A percentile compares a stretch with the other conserved stretches of the same genome.
These are phyloP conservation scores for Micronycteris hirsuta DNA, from an alignment of 2,113 vertebrate genomes.

Conservation along the genomic window DNA sequence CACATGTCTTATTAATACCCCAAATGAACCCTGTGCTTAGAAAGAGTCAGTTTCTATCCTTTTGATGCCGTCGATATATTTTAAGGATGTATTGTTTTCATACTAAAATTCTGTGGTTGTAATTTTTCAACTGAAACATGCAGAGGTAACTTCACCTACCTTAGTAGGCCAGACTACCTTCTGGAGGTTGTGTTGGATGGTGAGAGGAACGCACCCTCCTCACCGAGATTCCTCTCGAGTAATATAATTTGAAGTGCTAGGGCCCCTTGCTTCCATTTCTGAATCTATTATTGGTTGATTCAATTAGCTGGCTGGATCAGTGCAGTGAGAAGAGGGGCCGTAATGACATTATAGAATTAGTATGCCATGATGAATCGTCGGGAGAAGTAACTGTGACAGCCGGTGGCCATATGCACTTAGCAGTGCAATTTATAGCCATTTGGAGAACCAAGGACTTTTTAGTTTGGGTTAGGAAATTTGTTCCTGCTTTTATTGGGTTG, in stretches of 20 bases:
- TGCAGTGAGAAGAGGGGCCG: slow-evolving; percentile 93
- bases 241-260: slow-evolving; percentile 86
- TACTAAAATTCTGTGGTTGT: not conserved
- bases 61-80: not conserved
- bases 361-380: slow-evolving; percentile 98
- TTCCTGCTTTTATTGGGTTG: slow-evolving; percentile 76
- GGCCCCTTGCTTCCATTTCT: slow-evolving; percentile 86
- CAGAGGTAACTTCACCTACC: slow-evolving; percentile 27
- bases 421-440: slow-evolving; percentile 89
- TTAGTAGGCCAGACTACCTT: slow-evolving; percentile 56
- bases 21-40: not conserved
- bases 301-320: slow-evolving; percentile 94
- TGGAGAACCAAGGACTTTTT: slow-evolving; percentile 93
- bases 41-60: not conserved
- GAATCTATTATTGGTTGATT: slow-evolving; percentile 95
- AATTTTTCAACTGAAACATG: not conserved
- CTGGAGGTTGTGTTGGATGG: slow-evolving; percentile 69
- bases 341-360: slow-evolving; percentile 99
- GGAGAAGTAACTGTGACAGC: slow-evolving; percentile 95
- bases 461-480: slow-evolving; percentile 87
- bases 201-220: slow-evolving; percentile 72
- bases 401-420: slow-evolving; percentile 92
- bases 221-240: slow-evolving; percentile 77
- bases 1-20: slow-evolving; percentile 14
- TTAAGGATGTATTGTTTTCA: not conserved